A percentile compares a stretch with the other conserved stretches of the same genome.
These are phyloP conservation scores for Chionis minor DNA, from an alignment of 2,113 vertebrate species.

Conservation along the genomic window DNA sequence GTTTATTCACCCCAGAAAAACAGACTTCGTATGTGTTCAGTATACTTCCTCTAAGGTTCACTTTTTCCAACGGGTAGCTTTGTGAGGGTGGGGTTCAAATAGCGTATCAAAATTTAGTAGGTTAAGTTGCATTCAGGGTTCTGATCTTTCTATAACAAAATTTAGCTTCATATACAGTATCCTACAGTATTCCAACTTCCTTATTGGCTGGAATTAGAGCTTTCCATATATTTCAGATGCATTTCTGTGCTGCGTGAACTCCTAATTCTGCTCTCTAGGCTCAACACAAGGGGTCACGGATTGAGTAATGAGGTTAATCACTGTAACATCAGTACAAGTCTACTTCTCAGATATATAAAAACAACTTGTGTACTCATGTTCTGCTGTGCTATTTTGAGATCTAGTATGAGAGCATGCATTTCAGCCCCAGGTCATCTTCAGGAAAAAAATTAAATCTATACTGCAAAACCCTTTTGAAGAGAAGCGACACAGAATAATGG, in stretches of 20 bases:
- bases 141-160: not conserved
- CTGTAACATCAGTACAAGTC: not conserved
- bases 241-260: not conserved
- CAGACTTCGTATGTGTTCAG: slow-evolving; percentile 42
- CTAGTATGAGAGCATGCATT: not conserved
- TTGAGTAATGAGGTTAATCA: not conserved
- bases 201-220: not conserved
- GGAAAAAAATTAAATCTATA: not conserved
- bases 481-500: not conserved
- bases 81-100: not conserved
- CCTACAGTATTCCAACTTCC: not conserved
- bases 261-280: not conserved
- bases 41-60: slow-evolving; percentile 30
- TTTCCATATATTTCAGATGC: not conserved
- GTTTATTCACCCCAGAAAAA: slow-evolving; percentile 66
- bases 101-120: not conserved
- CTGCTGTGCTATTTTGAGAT: not conserved
- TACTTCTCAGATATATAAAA: not conserved
- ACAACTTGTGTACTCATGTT: not conserved
- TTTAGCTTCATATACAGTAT: not conserved
- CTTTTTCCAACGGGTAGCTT: not conserved
- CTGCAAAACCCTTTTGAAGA: not conserved
- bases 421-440: not conserved
- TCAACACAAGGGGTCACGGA: not conserved
- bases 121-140: not conserved